Evolutionary conservation across 2,113 vertebrate genomes (phyloP).

Genomic region (Okapia johnstoni): DNA sequence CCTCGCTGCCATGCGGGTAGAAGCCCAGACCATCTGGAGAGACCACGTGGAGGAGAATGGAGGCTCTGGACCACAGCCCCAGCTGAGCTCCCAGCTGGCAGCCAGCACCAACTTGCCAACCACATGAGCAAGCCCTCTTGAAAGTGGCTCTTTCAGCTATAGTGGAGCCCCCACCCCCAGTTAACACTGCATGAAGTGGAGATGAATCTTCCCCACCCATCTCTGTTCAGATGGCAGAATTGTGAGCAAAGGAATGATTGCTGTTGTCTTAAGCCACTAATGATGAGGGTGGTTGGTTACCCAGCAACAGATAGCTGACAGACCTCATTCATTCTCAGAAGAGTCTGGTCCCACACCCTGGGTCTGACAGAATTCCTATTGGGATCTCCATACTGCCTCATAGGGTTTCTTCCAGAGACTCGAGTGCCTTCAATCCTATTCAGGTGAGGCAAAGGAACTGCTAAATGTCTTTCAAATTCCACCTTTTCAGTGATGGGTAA

Average conservation of each 20-base stretch:
- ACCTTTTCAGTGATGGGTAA: background rate
- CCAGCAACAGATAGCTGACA: background rate
- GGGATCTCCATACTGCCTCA: background rate
- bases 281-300: background rate
- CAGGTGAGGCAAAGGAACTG: background rate
- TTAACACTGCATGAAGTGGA: background rate
- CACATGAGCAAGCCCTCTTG: background rate
- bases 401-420: background rate
- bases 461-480: background rate
- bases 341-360: background rate
- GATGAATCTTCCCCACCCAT: background rate
- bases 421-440: background rate
- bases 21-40: background rate
- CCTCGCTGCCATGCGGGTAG: background rate
- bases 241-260: background rate
- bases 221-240: background rate
- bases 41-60: background rate
- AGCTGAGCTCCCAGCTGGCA: background rate
- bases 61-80: background rate
- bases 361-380: background rate
- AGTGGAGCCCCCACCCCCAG: background rate
- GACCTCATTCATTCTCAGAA: background rate
- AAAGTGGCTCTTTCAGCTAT: background rate
- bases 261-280: background rate
- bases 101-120: background rate